A percentile compares a stretch with the other conserved stretches of the same genome.
Evolutionary conservation across 1,140 invertebrate genomes (phyloP).

Genomic region (Anagrus nilaparvatae): DNA sequence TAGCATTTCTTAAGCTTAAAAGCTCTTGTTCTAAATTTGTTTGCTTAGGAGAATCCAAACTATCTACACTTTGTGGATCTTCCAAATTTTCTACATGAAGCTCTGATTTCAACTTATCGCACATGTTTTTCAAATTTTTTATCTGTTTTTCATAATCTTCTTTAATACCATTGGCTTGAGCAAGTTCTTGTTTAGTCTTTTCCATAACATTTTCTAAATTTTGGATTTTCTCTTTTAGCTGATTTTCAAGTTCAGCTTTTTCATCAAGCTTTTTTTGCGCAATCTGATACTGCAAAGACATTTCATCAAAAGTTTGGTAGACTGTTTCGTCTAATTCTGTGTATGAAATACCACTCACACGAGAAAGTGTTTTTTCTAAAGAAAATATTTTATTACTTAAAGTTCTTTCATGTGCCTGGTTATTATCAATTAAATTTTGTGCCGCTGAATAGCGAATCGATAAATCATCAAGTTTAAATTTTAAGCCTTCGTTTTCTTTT

Average conservation of each 20-base stretch:
- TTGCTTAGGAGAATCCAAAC: slow-evolving; percentile 1
- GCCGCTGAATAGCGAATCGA: slow-evolving; percentile 26
- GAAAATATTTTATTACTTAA: slow-evolving; percentile 22
- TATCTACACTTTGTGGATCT: not conserved
- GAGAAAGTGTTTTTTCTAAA: slow-evolving; percentile 26
- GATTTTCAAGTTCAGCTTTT: slow-evolving; percentile 28
- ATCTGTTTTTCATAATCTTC: slow-evolving; percentile 35
- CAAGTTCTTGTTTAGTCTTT: slow-evolving; percentile 23
- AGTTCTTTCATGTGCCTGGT: slow-evolving; percentile 23
- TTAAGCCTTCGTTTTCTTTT: slow-evolving; percentile 27
- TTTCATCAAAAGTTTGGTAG: slow-evolving; percentile 34
- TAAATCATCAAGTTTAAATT: slow-evolving; percentile 29
- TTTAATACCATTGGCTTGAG: slow-evolving; percentile 28
- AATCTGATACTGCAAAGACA: slow-evolving; percentile 28
- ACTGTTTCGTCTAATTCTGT: slow-evolving; percentile 33
- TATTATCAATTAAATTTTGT: slow-evolving; percentile 28
- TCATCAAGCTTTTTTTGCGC: slow-evolving; percentile 29
- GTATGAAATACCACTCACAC: slow-evolving; percentile 28
- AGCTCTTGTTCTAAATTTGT: slow-evolving; percentile 23
- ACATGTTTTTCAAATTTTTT: slow-evolving; percentile 36
- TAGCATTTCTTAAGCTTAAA: slow-evolving; percentile 14
- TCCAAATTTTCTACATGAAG: not conserved
- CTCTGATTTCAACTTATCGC: slow-evolving; percentile 29
- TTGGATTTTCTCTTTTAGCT: slow-evolving; percentile 25
- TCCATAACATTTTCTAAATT: slow-evolving; percentile 26